phyloP scores from a whole-genome alignment of 1,140 invertebrate genomes.

The Triops longicaudatus region DNA sequence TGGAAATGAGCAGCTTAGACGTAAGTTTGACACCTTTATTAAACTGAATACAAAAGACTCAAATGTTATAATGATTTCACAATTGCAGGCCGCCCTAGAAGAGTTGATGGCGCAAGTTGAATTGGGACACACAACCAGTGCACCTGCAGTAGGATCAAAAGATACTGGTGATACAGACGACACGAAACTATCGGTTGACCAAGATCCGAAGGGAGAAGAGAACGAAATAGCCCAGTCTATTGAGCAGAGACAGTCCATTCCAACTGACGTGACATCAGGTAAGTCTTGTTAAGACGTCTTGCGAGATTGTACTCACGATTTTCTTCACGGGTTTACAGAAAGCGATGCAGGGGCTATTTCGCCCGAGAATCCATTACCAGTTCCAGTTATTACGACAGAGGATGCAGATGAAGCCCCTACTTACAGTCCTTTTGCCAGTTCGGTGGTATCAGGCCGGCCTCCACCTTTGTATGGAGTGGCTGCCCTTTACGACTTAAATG shows the following conservation, averaged over 20 bases:
- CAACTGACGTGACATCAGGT: background rate
- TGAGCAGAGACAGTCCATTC: background rate
- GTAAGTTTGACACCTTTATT: background rate
- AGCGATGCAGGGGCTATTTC: background rate
- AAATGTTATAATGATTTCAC: background rate
- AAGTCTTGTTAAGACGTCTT: background rate
- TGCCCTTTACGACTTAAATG: background rate
- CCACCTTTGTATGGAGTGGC: background rate
- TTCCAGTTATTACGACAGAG: background rate
- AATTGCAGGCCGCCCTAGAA: constrained; percentile 17
- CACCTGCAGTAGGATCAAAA: background rate
- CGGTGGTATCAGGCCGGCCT: background rate
- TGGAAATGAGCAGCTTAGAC: background rate
- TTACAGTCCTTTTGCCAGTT: constrained; percentile 1
- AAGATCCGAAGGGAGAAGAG: background rate
- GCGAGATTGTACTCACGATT: too few species aligned
- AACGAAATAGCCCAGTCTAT: background rate
- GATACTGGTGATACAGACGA: background rate
- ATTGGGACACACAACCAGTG: background rate
- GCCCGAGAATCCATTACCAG: background rate
- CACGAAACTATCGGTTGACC: background rate
- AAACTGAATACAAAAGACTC: background rate
- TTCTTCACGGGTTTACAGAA: too few species aligned
- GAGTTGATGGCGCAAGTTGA: constrained; percentile 27
- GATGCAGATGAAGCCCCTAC: background rate